Percentiles rank a stretch among this genome's conserved stretches.
phyloP scores from a whole-genome alignment of 2,113 vertebrate species.

The Solea senegalensis region DNA sequence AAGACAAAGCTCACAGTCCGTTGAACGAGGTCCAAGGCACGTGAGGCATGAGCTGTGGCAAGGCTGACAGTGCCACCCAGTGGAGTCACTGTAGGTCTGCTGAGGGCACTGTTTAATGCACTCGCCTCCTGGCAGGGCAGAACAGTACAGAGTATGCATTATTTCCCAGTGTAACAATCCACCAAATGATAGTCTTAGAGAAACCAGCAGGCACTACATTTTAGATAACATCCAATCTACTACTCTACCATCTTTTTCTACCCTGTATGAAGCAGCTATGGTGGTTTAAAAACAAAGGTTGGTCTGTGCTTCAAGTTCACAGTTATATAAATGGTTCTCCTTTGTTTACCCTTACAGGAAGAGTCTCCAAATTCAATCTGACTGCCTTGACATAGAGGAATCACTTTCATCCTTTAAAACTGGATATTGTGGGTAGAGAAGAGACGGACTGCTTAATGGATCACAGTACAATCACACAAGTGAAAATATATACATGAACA shows the following conservation, averaged over 20 bases:
- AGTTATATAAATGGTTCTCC: not conserved
- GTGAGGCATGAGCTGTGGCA: constrained; percentile 81
- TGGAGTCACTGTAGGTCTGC: constrained; percentile 76
- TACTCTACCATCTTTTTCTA: too few species aligned
- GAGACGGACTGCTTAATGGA: not conserved
- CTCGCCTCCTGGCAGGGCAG: constrained; percentile 61
- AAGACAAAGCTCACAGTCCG: constrained; percentile 80
- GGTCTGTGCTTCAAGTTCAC: too few species aligned
- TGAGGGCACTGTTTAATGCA: constrained; percentile 81
- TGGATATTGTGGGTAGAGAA: constrained; percentile 14
- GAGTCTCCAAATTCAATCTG: not conserved
- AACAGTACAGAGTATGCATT: not conserved
- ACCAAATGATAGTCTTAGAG: too few species aligned
- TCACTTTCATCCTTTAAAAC: constrained; percentile 20
- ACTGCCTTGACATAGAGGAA: not conserved
- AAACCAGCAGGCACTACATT: too few species aligned
- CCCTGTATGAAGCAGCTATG: too few species aligned
- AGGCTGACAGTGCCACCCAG: constrained; percentile 79
- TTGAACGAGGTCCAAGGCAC: constrained; percentile 76
- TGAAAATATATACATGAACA: not conserved
- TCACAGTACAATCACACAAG: too few species aligned
- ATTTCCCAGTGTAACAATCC: too few species aligned
- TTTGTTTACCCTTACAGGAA: not conserved
- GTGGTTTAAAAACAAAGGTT: too few species aligned
- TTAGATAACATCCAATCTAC: too few species aligned